Conservation (phyloP, 1,140 invertebrate species). For the Episyrphus balteatus region DNA sequence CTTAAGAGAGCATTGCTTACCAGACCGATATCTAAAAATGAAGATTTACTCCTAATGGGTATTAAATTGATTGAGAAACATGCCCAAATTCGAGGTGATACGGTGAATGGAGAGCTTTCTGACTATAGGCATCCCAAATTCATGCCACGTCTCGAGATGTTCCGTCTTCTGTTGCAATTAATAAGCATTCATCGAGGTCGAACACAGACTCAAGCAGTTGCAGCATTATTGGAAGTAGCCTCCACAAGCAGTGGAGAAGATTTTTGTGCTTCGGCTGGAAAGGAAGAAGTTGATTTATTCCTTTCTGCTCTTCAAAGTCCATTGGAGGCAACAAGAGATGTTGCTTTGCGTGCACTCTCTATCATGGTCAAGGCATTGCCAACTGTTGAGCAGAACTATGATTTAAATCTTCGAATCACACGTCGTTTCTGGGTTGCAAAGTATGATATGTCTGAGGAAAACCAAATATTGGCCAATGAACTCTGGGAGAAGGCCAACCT, state of each 20-base stretch:
- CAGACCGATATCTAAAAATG: conserved; percentile 39
- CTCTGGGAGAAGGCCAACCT: conserved; percentile 56
- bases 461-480: conserved; percentile 51
- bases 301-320: conserved; percentile 62
- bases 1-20: conserved; percentile 52
- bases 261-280: conserved; percentile 48
- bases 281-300: conserved; percentile 65
- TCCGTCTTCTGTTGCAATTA: conserved; percentile 66
- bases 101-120: conserved; percentile 27
- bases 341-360: conserved; percentile 59
- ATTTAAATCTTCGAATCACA: conserved; percentile 49
- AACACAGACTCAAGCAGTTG: conserved; percentile 64
- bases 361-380: conserved; percentile 55
- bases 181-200: conserved; percentile 57
- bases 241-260: conserved; percentile 51
- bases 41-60: conserved; percentile 47
- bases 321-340: conserved; percentile 61
- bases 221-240: conserved; percentile 65
- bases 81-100: conserved; percentile 47
- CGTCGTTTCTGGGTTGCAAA: conserved; percentile 66
- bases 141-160: conserved; percentile 70
- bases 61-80: conserved; percentile 63
- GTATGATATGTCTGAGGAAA: conserved; percentile 60
- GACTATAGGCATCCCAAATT: conserved; percentile 59
- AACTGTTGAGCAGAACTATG: conserved; percentile 46